Evolutionary conservation across 2,888 invertebrate genomes (phyloP).

Genomic region (Drosophila nigricruria): DNA sequence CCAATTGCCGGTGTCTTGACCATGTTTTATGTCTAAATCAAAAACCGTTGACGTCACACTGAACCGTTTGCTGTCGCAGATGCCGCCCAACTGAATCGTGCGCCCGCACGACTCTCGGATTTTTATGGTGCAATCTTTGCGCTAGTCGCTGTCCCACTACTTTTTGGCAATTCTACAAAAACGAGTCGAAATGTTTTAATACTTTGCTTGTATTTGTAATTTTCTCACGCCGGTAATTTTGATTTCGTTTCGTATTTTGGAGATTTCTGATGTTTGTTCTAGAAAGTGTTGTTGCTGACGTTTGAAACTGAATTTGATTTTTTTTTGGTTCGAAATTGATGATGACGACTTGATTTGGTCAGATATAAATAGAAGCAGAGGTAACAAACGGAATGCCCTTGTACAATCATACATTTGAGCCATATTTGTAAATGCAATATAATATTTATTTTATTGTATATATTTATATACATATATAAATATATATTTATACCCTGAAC

Average conservation of each 20-base stretch:
- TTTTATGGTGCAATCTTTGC: constrained; percentile 55
- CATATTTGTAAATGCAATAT: constrained; percentile 6
- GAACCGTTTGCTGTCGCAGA: constrained; percentile 24
- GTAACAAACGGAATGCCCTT: constrained; percentile 13
- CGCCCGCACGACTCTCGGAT: constrained; percentile 25
- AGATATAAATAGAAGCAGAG: constrained; percentile 37
- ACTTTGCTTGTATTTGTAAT: constrained; percentile 20
- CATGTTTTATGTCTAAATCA: constrained; percentile 62
- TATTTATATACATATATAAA: background rate
- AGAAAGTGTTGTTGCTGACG: constrained; percentile 53
- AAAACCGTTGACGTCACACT: constrained; percentile 4
- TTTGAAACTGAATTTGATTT: constrained; percentile 20
- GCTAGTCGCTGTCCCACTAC: constrained; percentile 3
- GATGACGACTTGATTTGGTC: constrained; percentile 51
- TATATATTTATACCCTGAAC: too few relatives aligned
- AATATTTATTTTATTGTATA: constrained; percentile 4
- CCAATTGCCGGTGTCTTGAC: constrained; percentile 88
- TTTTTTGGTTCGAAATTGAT: constrained; percentile 35
- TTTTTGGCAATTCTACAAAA: constrained; percentile 42
- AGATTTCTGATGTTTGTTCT: constrained; percentile 56
- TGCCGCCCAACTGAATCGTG: constrained; percentile 45
- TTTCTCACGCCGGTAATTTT: constrained; percentile 52
- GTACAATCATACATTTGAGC: background rate
- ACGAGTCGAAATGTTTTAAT: constrained; percentile 24
- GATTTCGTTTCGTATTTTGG: constrained; percentile 45